Base-by-base conservation (phyloP, 1,140 invertebrate genomes). In the Hylaeus volcanicus region DNA sequence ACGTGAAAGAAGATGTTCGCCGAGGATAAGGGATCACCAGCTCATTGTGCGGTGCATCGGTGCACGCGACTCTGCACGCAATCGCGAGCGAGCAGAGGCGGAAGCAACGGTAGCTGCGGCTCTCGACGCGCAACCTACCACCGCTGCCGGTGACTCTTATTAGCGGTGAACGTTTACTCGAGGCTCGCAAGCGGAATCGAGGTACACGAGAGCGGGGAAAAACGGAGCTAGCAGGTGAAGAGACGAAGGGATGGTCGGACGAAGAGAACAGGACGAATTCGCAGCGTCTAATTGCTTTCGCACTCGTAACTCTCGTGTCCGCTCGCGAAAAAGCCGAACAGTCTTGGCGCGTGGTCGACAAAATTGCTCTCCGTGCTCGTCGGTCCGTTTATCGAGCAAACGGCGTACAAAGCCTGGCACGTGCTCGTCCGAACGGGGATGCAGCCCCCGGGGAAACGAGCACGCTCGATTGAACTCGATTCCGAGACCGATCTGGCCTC, bases 41-140 rank as follows among this genome's bases (percentile, higher is more conserved):
- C 51, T 14, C 56, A 55, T 61, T 51, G 56, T 43, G 63, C 69
- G 45, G 3, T 61, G 15, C 51, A 60, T 79, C 68, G 55, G 60
- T 76, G 78, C 79, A 83, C 79, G 82, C 82, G 66, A 83, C 48
- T 72, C 45, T 72, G 70, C 73, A 83, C 73, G 73, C 78, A 60
- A 83, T 53, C 26, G 53, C 70, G 68, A 43, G 15, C 6, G 39
- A 14, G 14, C 51, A 4, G 43, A 66, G 15, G 51, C 45, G 53
- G 53, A 26, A 79, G 61, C 51, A 14, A 26, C 37, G 45, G 9
- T 43, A 69, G 64, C 53, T 5, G 48, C 39, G 37, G 37, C 43
- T 39, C 14, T 26, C 26, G 26, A 26, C 26, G 43, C 26, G 64
- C 8, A 71, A 70, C 15, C 5, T 61, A 1, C 45, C 55, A 63